Conservation (phyloP, 2,888 invertebrate species). For the Nebria salina region DNA sequence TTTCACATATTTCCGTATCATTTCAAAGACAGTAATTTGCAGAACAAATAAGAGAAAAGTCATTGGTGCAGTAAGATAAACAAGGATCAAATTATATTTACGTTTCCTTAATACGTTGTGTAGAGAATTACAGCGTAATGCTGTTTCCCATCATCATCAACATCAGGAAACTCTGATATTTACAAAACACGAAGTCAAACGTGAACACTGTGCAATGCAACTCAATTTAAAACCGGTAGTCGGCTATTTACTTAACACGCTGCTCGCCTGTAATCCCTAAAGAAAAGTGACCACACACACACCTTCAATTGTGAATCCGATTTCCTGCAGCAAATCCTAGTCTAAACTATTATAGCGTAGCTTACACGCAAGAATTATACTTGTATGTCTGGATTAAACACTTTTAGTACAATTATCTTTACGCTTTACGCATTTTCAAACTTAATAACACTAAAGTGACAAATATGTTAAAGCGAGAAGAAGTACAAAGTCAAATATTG, state of each 20-base stretch:
- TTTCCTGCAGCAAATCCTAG: not conserved
- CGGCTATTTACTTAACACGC: not conserved
- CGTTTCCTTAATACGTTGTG: not conserved
- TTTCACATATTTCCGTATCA: not conserved
- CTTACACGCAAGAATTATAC: too few relatives aligned
- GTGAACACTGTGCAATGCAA: not conserved
- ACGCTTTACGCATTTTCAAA: too few relatives aligned
- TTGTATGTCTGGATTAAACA: too few relatives aligned
- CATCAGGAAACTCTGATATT: not conserved
- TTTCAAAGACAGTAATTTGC: not conserved
- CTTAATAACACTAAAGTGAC: too few relatives aligned
- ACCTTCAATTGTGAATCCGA: not conserved
- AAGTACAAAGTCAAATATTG: too few relatives aligned
- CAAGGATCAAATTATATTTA: not conserved
- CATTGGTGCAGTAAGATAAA: not conserved
- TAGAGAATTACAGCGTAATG: not conserved
- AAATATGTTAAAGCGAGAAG: too few relatives aligned
- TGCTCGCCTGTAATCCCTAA: not conserved
- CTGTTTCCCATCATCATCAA: not conserved
- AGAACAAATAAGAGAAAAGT: not conserved
- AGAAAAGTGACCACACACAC: not conserved
- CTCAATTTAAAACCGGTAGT: conserved; percentile 1
- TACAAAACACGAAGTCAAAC: conserved; percentile 1
- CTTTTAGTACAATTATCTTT: too few relatives aligned
- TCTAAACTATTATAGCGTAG: too few relatives aligned